phyloP scores from a whole-genome alignment of 2,888 invertebrate species.

The Spatulosminthurus flaviceps region DNA sequence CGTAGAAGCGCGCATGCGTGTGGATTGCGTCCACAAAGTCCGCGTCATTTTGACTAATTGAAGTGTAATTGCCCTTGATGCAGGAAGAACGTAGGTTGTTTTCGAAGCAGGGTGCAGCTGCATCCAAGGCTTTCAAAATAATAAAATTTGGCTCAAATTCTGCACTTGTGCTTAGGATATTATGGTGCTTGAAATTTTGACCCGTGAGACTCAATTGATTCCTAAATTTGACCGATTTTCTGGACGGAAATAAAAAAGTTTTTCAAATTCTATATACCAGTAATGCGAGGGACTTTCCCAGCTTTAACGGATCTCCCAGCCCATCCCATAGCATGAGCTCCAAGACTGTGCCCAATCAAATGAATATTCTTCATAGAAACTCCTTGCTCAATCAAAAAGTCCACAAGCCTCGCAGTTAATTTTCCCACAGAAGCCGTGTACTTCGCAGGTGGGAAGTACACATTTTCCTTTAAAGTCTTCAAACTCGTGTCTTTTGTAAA shows the following conservation, averaged over 20 bases:
- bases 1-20: constrained; percentile 68
- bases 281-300: neutral
- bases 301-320: neutral
- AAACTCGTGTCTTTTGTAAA: neutral
- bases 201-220: too few species aligned
- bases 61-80: neutral
- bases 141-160: too few species aligned
- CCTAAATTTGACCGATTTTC: too few species aligned
- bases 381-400: neutral
- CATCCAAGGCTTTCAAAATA: constrained; percentile 74
- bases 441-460: neutral
- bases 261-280: neutral
- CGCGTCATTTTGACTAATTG: constrained; percentile 68
- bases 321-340: constrained; percentile 1
- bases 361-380: neutral
- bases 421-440: neutral
- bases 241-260: neutral
- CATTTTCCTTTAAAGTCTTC: neutral
- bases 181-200: too few species aligned
- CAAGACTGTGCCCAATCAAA: neutral
- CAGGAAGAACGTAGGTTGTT: constrained; percentile 67
- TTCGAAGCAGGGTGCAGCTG: constrained; percentile 74
- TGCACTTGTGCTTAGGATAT: too few species aligned
- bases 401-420: neutral
- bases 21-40: constrained; percentile 74